Percentiles rank a stretch among this genome's conserved stretches.
Evolutionary conservation across 2,797 vertebrate species (phyloP).

Genomic region (Falco peregrinus): DNA sequence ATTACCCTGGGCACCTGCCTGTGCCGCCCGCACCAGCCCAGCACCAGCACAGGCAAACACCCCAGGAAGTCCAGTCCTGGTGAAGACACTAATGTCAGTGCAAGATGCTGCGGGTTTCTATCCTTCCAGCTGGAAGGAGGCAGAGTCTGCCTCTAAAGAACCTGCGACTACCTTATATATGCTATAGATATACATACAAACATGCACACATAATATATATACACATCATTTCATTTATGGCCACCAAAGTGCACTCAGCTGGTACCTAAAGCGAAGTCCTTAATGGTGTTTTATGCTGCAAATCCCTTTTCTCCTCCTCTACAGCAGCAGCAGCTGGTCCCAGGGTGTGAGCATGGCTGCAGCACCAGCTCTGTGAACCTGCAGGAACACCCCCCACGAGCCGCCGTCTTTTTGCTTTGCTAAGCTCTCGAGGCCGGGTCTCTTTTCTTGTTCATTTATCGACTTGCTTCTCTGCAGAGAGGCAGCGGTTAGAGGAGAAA

Average conservation of each 20-base stretch:
- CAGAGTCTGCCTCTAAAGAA: background rate
- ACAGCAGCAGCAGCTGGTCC: background rate
- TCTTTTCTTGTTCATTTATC: background rate
- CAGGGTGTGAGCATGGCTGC: background rate
- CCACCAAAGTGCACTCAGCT: background rate
- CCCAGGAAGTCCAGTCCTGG: background rate
- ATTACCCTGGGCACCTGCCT: background rate
- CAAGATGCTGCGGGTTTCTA: background rate
- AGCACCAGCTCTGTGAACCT: background rate
- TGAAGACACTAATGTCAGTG: background rate
- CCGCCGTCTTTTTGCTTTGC: background rate
- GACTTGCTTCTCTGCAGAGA: slow-evolving; percentile 13
- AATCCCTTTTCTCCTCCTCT: background rate
- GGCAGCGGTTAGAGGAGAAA: background rate
- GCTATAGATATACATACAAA: background rate
- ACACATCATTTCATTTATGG: background rate
- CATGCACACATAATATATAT: too few relatives aligned
- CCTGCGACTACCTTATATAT: background rate
- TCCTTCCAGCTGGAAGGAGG: background rate
- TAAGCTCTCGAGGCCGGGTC: background rate
- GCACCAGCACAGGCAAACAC: background rate
- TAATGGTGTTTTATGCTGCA: background rate
- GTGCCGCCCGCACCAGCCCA: background rate
- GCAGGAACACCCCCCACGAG: background rate
- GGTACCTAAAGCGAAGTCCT: background rate